phyloP scores from a whole-genome alignment of 2,888 invertebrate genomes.

The Timema cristinae region DNA sequence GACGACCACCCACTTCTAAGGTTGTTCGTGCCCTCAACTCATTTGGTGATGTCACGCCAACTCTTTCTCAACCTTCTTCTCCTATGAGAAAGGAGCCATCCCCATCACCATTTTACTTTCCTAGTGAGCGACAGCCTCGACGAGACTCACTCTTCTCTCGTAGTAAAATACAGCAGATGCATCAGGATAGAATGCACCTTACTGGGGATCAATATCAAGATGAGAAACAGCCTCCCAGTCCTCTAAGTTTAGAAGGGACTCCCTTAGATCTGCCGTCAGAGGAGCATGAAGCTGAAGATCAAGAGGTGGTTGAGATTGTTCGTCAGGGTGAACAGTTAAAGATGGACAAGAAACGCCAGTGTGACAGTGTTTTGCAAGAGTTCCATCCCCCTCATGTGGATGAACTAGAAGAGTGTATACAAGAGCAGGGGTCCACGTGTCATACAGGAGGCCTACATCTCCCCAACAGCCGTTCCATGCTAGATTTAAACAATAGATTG shows the following conservation, averaged over 20 bases:
- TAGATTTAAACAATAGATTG: constrained; percentile 54
- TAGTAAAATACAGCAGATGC: constrained; percentile 47
- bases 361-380: constrained; percentile 46
- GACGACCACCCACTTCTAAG: constrained; percentile 49
- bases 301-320: constrained; percentile 54
- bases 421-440: constrained; percentile 48
- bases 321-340: constrained; percentile 39
- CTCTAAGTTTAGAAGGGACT: neutral
- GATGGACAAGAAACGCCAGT: constrained; percentile 36
- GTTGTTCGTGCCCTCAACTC: constrained; percentile 62
- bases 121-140: constrained; percentile 33
- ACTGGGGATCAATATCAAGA: neutral
- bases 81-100: constrained; percentile 62
- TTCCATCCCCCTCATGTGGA: constrained; percentile 36
- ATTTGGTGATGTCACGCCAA: constrained; percentile 45
- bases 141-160: constrained; percentile 40
- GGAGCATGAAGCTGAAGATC: constrained; percentile 43
- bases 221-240: constrained; percentile 13
- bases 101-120: constrained; percentile 52
- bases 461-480: constrained; percentile 55
- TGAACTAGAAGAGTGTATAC: constrained; percentile 37
- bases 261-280: too few species aligned
- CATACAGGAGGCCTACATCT: constrained; percentile 58
- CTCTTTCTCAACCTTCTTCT: constrained; percentile 63
- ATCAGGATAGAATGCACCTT: constrained; percentile 47